These are phyloP conservation scores for Bursaphelenchus okinawaensis DNA, from an alignment of 2,888 invertebrate genomes.

Conservation along the genomic window DNA sequence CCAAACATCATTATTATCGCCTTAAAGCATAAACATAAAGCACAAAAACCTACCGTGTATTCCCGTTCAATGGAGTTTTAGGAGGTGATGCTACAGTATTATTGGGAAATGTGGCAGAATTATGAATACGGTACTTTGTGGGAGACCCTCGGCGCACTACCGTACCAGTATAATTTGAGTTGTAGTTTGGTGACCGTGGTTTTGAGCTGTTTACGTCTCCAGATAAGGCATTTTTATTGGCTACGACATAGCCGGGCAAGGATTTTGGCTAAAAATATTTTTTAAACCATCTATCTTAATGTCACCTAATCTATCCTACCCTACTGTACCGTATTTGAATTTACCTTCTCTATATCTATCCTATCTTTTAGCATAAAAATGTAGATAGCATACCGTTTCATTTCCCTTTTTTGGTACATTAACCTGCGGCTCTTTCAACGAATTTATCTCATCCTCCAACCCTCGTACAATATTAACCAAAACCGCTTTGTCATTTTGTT, in stretches of 20 bases:
- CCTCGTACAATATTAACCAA: not conserved
- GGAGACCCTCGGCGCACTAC: not conserved
- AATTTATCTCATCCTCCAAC: not conserved
- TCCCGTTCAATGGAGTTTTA: too few species aligned
- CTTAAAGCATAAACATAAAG: too few species aligned
- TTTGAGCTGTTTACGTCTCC: not conserved
- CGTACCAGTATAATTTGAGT: not conserved
- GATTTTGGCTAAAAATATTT: too few species aligned
- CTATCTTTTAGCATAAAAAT: too few species aligned
- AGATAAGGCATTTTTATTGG: conserved; percentile 1
- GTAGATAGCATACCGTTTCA: too few species aligned
- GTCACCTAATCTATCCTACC: too few species aligned
- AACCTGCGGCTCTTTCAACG: not conserved
- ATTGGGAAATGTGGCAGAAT: not conserved
- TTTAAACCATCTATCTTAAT: too few species aligned
- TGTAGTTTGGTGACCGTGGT: not conserved
- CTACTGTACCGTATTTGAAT: too few species aligned
- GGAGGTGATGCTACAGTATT: not conserved
- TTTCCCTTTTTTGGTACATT: not conserved
- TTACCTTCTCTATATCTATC: too few species aligned
- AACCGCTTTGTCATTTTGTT: not conserved
- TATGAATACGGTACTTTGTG: not conserved
- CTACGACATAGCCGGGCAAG: conserved; percentile 4
- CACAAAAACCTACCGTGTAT: not conserved
- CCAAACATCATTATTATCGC: too few species aligned